Conservation (phyloP, 2,113 vertebrate genomes). For the Leucoraja erinaceus region DNA sequence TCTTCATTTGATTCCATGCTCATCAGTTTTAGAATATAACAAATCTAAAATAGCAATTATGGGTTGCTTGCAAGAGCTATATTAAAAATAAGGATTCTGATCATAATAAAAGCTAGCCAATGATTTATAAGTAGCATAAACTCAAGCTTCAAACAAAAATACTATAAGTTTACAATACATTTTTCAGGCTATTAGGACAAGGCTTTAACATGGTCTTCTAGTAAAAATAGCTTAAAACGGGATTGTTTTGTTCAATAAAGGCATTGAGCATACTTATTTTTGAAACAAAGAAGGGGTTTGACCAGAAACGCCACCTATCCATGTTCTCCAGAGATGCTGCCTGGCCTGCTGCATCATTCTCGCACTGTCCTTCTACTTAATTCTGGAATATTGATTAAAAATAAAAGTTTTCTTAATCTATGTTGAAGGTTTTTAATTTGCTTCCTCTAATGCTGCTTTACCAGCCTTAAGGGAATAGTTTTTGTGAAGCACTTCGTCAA, state of each 20-base stretch:
- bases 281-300: too few relatives aligned
- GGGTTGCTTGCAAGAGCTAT: not conserved
- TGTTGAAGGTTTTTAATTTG: not conserved
- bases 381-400: too few relatives aligned
- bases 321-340: too few relatives aligned
- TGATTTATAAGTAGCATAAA: not conserved
- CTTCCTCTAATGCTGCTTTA: not conserved
- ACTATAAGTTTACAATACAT: not conserved
- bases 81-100: not conserved
- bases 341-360: too few relatives aligned
- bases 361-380: not conserved
- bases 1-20: too few relatives aligned
- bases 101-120: not conserved
- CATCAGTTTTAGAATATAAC: too few relatives aligned
- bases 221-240: not conserved
- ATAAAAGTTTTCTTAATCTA: not conserved
- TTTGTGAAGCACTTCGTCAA: not conserved
- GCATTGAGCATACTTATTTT: too few relatives aligned
- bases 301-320: too few relatives aligned
- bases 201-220: not conserved
- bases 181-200: not conserved
- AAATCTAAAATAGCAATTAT: too few relatives aligned
- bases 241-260: not conserved
- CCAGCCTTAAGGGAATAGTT: not conserved
- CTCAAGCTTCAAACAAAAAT: not conserved